These are phyloP conservation scores for Zygaena filipendulae DNA, from an alignment of 2,888 invertebrate species.

Conservation along the genomic window DNA sequence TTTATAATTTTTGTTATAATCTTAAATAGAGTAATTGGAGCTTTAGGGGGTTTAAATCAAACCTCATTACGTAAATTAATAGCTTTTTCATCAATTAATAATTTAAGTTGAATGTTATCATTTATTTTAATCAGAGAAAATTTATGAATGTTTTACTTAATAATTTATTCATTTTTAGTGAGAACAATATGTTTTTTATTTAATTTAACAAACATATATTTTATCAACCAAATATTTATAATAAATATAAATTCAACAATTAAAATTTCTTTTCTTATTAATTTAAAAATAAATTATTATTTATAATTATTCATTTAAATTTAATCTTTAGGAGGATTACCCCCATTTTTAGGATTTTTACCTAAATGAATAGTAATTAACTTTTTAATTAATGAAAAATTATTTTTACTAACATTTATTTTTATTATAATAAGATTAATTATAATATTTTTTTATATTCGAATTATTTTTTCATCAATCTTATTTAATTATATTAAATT, in stretches of 20 bases:
- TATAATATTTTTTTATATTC: conserved; percentile 66
- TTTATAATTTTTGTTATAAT: conserved; percentile 52
- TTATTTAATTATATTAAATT: conserved; percentile 56
- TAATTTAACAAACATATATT: conserved; percentile 52
- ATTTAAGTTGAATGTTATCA: conserved; percentile 67
- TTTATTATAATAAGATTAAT: conserved; percentile 64
- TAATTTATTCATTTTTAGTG: conserved; percentile 52
- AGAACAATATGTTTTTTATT: conserved; percentile 51
- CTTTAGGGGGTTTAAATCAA: conserved; percentile 65
- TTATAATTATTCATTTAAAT: no score
- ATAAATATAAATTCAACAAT: conserved; percentile 38
- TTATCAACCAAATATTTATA: conserved; percentile 62
- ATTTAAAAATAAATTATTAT: no score
- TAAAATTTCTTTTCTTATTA: conserved; percentile 62
- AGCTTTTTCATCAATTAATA: conserved; percentile 73
- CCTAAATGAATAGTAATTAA: conserved; percentile 71
- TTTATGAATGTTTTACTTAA: conserved; percentile 53
- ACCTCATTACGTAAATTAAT: conserved; percentile 67
- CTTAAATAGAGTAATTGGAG: conserved; percentile 52
- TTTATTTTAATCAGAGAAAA: conserved; percentile 51
- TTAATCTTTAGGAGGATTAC: conserved; percentile 67
- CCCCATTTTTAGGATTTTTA: conserved; percentile 71
- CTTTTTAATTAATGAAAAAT: conserved; percentile 48
- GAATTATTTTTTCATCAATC: conserved; percentile 55
- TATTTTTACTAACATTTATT: conserved; percentile 43